Conservation (phyloP, 92 coral and sea anemone genomes). For the Blastomussa wellsi region DNA sequence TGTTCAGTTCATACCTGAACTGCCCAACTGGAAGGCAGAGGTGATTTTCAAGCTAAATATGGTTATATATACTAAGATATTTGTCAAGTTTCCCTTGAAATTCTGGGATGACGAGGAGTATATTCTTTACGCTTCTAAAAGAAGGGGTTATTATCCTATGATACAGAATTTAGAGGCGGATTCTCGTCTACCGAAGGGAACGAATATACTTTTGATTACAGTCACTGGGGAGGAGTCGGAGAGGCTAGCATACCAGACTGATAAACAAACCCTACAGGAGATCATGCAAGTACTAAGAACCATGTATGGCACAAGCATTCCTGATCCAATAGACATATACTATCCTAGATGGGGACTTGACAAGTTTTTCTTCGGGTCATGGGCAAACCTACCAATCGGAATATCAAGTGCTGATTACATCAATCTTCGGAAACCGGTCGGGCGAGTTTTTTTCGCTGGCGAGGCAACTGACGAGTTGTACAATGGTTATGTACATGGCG, state of each 20-base stretch:
- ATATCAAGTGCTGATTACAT: slow-evolving; percentile 67
- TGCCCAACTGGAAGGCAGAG: slow-evolving; percentile 75
- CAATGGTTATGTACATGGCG: slow-evolving; percentile 86
- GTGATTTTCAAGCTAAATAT: slow-evolving; percentile 81
- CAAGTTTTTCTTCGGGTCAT: slow-evolving; percentile 66
- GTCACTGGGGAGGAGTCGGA: slow-evolving; percentile 86
- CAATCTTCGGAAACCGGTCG: slow-evolving; percentile 59
- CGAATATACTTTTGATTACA: slow-evolving; percentile 80
- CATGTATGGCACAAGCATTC: slow-evolving; percentile 71
- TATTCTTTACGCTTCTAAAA: slow-evolving; percentile 71
- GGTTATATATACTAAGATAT: slow-evolving; percentile 85
- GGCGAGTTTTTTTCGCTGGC: slow-evolving; percentile 71
- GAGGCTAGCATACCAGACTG: slow-evolving; percentile 69
- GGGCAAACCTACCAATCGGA: slow-evolving; percentile 83
- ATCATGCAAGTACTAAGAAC: slow-evolving; percentile 72
- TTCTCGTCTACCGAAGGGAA: slow-evolving; percentile 72
- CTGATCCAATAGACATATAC: slow-evolving; percentile 66
- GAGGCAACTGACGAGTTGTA: slow-evolving; percentile 89
- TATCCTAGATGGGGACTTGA: slow-evolving; percentile 78
- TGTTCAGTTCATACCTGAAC: slow-evolving; percentile 58
- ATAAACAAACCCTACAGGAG: slow-evolving; percentile 60
- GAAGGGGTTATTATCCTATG: slow-evolving; percentile 76
- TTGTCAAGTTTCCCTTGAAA: slow-evolving; percentile 74
- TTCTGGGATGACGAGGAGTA: slow-evolving; percentile 88
- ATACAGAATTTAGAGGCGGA: slow-evolving; percentile 82